Evolutionary conservation across 2,888 invertebrate genomes (phyloP), one percentile per base, ranked within the genome.

Genomic region (Entomobrya proxima): DNA sequence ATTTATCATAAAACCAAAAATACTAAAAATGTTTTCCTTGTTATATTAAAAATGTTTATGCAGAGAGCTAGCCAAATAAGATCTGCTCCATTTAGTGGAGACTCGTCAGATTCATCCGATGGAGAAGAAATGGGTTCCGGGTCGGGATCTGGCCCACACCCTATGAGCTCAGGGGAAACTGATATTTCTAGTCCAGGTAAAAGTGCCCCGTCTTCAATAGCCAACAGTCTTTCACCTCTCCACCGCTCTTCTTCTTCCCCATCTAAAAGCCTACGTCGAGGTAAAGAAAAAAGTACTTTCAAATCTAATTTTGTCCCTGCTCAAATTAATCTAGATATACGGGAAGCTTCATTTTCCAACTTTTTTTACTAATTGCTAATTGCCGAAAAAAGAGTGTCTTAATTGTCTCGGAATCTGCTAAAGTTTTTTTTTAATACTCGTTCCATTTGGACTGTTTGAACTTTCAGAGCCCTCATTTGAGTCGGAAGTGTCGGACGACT

Each of bases 401-500:
- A 40, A 40, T 64, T 64, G 40, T 67, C 67, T 47, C 27, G 6
- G 40, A 24, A 37, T 58, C 35, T n/a, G n/a, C n/a, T 30, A 52
- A 75, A 55, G 32, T 74, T 32, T 47, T 30, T 75, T 75, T 74
- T 37, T 52, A n/a, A n/a, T n/a, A n/a, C n/a, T n/a, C n/a, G n/a
- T 47, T 76, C 32, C 44, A 32, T 74, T n/a, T n/a, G n/a, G 44
- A 21, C 24, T 67, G 18, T 80, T 82, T 58, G 30, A 13, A 75
- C 85, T 87, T 85, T 90, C 91, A 90, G 92, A 91, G 84, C 90
- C 91, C 78, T 97, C 97, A 86, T 96, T 97, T 93, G 97, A 97
- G 92, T 97, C 97, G 83, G 97, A 97, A 91, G 95, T 97, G 93
- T 98, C 98, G 44, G 98, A 98, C 92, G 98, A 98, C 93, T 98